Conservation (phyloP, 2,888 invertebrate genomes). For the Trissolcus japonicus region DNA sequence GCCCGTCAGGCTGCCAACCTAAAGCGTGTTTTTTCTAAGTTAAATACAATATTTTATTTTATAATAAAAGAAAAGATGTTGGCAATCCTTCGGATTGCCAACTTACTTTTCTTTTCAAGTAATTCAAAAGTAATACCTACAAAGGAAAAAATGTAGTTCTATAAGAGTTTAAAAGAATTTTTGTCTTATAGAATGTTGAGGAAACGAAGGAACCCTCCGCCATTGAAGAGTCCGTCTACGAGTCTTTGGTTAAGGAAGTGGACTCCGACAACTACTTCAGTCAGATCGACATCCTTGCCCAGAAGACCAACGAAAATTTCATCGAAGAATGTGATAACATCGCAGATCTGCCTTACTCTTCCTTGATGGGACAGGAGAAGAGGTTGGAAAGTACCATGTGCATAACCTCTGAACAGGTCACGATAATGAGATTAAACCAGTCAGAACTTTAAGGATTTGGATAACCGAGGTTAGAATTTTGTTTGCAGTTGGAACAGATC, state of each 20-base stretch:
- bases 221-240: conserved; percentile 39
- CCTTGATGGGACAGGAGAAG: conserved; percentile 45
- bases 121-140: background rate
- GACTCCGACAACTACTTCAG: conserved; percentile 45
- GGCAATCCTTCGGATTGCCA: no score
- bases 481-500: conserved; percentile 61
- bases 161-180: background rate
- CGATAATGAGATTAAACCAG: conserved; percentile 1
- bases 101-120: no score
- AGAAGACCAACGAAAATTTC: conserved; percentile 31
- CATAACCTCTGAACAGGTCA: conserved; percentile 64
- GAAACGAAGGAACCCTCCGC: conserved; percentile 57
- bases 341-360: conserved; percentile 34
- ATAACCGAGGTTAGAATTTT: background rate
- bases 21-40: no score
- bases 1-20: no score
- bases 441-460: background rate
- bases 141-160: background rate
- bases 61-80: no score
- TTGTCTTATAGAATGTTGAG: conserved; percentile 48
- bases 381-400: conserved; percentile 62
- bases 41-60: no score
- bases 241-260: conserved; percentile 38
- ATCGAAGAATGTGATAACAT: conserved; percentile 37
- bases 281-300: conserved; percentile 43